A percentile compares a stretch with the other conserved stretches of the same genome.
These are phyloP conservation scores for Calephelis nemesis DNA, from an alignment of 1,140 invertebrate genomes.

Conservation along the genomic window DNA sequence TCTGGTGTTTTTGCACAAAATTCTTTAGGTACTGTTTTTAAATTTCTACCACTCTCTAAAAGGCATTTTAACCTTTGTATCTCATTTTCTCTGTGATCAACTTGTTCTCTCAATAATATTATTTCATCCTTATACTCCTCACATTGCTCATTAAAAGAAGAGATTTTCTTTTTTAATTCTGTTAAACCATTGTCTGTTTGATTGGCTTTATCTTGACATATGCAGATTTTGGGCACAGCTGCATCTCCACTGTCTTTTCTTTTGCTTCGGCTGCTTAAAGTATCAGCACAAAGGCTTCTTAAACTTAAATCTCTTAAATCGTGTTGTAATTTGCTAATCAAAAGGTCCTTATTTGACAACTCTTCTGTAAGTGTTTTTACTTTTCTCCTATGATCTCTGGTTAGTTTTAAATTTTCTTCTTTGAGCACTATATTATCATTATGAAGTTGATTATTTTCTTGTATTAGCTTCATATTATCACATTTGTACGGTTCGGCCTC, in stretches of 20 bases:
- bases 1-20: conserved; percentile 77
- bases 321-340: conserved; percentile 66
- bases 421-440: conserved; percentile 82
- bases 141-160: conserved; percentile 57
- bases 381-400: conserved; percentile 59
- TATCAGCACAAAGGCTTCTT: conserved; percentile 69
- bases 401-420: conserved; percentile 76
- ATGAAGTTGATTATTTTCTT: conserved; percentile 87
- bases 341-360: conserved; percentile 55
- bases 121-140: conserved; percentile 63
- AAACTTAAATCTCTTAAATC: conserved; percentile 67
- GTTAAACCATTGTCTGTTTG: conserved; percentile 41
- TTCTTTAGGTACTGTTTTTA: conserved; percentile 79
- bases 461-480: conserved; percentile 84
- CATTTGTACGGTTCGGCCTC: conserved; percentile 85
- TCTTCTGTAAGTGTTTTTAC: conserved; percentile 63
- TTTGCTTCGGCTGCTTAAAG: conserved; percentile 64
- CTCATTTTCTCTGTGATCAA: conserved; percentile 81
- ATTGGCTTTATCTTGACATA: conserved; percentile 47
- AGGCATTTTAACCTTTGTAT: conserved; percentile 81
- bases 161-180: conserved; percentile 51
- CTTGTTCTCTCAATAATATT: conserved; percentile 60
- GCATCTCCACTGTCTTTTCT: conserved; percentile 53
- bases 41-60: conserved; percentile 82
- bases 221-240: conserved; percentile 47